Conservation (phyloP, 2,888 invertebrate genomes). For the Luffia ferchaultella region DNA sequence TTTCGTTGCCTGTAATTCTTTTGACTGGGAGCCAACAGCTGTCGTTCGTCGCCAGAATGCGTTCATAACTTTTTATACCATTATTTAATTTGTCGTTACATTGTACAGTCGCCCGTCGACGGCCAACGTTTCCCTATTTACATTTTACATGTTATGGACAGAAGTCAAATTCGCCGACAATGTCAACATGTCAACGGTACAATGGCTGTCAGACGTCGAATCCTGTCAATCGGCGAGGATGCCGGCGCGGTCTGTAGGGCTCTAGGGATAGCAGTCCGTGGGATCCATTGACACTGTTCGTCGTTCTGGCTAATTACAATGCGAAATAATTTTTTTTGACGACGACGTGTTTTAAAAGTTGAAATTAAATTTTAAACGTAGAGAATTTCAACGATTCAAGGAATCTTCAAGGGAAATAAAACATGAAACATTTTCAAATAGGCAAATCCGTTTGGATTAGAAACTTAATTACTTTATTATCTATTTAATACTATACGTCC, state of each 20-base stretch:
- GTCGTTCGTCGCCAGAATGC: not conserved
- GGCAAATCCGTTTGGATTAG: too few relatives aligned
- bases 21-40: not conserved
- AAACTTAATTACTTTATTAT: too few relatives aligned
- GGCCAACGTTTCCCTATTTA: constrained; percentile 56
- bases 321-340: too few relatives aligned
- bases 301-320: too few relatives aligned
- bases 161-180: constrained; percentile 57
- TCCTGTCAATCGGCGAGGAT: constrained; percentile 40
- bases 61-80: constrained; percentile 41
- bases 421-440: too few relatives aligned
- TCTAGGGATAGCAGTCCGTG: too few relatives aligned
- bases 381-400: too few relatives aligned
- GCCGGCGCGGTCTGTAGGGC: constrained; percentile 1
- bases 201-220: constrained; percentile 57
- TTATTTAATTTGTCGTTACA: constrained; percentile 63
- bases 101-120: constrained; percentile 30
- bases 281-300: too few relatives aligned
- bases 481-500: too few relatives aligned
- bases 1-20: not conserved
- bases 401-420: too few relatives aligned
- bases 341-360: too few relatives aligned
- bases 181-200: constrained; percentile 61
- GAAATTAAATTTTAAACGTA: too few relatives aligned
- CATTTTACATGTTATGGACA: constrained; percentile 52